These are phyloP conservation scores for Diachrysia chrysitis DNA, from an alignment of 2,888 invertebrate genomes.

Conservation along the genomic window DNA sequence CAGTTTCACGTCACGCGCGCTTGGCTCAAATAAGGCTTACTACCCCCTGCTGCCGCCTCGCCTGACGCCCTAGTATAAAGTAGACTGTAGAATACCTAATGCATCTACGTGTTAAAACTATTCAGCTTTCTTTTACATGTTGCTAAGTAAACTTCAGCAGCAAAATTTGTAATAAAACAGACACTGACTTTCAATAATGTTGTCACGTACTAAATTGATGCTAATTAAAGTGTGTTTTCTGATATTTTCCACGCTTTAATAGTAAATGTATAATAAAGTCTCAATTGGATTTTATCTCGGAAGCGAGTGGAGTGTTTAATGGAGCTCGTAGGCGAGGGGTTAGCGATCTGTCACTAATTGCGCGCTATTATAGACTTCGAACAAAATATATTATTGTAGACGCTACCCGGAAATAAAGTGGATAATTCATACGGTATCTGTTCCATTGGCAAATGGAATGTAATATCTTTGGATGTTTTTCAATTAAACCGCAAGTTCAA, in stretches of 20 bases:
- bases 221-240: slow-evolving; percentile 2
- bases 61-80: slow-evolving; percentile 77
- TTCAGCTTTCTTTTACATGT: slow-evolving; percentile 61
- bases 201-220: slow-evolving; percentile 19
- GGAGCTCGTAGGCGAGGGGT: slow-evolving; percentile 52
- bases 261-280: slow-evolving; percentile 40
- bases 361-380: slow-evolving; percentile 48
- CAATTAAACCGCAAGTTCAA: slow-evolving; percentile 25
- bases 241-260: slow-evolving; percentile 18
- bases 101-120: slow-evolving; percentile 71
- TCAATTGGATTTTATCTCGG: slow-evolving; percentile 46
- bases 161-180: slow-evolving; percentile 47
- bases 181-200: slow-evolving; percentile 46
- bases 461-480: slow-evolving; percentile 8
- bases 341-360: slow-evolving; percentile 56
- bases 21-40: slow-evolving; percentile 87
- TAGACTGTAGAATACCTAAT: slow-evolving; percentile 85
- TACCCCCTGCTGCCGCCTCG: slow-evolving; percentile 79
- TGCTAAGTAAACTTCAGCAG: slow-evolving; percentile 43
- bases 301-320: slow-evolving; percentile 51
- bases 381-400: slow-evolving; percentile 50
- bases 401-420: slow-evolving; percentile 25
- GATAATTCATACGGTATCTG: neutral
- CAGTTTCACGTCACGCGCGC: slow-evolving; percentile 88
- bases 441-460: slow-evolving; percentile 17